phyloP scores from a whole-genome alignment of 2,797 vertebrate species.

The Cuculus canorus region DNA sequence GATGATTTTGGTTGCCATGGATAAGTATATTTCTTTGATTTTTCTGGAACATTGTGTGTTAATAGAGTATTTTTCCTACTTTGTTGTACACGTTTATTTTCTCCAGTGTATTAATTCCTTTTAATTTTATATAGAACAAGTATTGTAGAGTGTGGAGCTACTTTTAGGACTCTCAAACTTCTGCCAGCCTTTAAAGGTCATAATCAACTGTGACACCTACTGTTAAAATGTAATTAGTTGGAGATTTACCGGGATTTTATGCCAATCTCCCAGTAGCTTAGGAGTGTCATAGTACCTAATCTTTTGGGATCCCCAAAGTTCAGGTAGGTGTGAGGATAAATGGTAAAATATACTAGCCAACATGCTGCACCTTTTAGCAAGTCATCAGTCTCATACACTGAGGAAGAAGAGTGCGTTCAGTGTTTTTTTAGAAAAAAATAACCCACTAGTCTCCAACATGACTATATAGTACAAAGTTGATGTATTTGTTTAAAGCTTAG shows the following conservation, averaged over 20 bases:
- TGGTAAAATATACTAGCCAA: constrained; percentile 54
- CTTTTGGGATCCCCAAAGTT: constrained; percentile 69
- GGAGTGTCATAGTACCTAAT: constrained; percentile 72
- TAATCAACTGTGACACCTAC: constrained; percentile 73
- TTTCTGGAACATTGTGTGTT: constrained; percentile 19
- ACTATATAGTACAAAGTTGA: constrained; percentile 34
- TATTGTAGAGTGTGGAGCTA: neutral
- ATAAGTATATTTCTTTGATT: constrained; percentile 28
- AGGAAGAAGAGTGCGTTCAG: neutral
- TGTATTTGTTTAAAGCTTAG: constrained; percentile 75
- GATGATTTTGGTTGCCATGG: constrained; percentile 41
- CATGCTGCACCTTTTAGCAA: neutral
- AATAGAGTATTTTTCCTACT: constrained; percentile 5
- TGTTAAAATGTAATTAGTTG: constrained; percentile 80
- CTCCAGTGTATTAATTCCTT: neutral
- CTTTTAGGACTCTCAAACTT: constrained; percentile 66
- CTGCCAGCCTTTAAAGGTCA: constrained; percentile 77
- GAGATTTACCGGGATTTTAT: constrained; percentile 79
- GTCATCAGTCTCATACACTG: neutral
- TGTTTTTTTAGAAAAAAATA: neutral
- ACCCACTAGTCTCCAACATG: neutral
- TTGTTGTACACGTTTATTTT: neutral
- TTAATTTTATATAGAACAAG: constrained; percentile 41
- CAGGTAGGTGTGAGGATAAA: constrained; percentile 72
- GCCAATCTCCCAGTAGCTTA: constrained; percentile 74